phyloP scores from a whole-genome alignment of 2,797 vertebrate species.

The Austrolebias charrua region DNA sequence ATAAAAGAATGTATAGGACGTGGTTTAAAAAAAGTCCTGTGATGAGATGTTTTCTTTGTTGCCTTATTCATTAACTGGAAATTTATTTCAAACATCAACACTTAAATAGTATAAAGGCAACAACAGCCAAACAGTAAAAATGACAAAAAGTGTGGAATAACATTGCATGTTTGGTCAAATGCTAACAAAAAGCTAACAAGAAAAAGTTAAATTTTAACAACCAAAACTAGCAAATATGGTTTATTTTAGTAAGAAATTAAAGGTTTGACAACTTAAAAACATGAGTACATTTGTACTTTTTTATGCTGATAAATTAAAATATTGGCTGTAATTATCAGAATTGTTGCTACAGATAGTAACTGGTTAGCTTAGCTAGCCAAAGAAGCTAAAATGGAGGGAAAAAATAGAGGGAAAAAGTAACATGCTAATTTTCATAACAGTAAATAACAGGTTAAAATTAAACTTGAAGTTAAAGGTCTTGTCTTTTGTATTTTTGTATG shows the following conservation, averaged over 20 bases:
- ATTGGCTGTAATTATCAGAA: neutral
- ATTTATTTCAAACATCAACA: constrained; percentile 15
- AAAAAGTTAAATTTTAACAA: neutral
- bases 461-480: neutral
- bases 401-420: neutral
- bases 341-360: neutral
- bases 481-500: too few relatives aligned
- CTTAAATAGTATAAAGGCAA: constrained; percentile 5
- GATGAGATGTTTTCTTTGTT: constrained; percentile 13
- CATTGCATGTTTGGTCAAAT: neutral
- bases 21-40: too few relatives aligned
- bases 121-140: constrained; percentile 2
- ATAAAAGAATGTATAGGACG: constrained; percentile 20
- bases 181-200: neutral
- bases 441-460: neutral
- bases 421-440: neutral
- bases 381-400: too few relatives aligned
- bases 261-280: neutral
- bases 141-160: neutral
- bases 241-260: neutral
- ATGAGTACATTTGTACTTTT: too few relatives aligned
- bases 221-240: neutral
- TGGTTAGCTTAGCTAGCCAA: neutral
- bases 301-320: neutral
- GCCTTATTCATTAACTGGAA: constrained; percentile 21